Percentiles rank a stretch among this genome's conserved stretches.
These are phyloP conservation scores for Hypothenemus hampei DNA, from an alignment of 1,140 invertebrate species.

Conservation along the genomic window DNA sequence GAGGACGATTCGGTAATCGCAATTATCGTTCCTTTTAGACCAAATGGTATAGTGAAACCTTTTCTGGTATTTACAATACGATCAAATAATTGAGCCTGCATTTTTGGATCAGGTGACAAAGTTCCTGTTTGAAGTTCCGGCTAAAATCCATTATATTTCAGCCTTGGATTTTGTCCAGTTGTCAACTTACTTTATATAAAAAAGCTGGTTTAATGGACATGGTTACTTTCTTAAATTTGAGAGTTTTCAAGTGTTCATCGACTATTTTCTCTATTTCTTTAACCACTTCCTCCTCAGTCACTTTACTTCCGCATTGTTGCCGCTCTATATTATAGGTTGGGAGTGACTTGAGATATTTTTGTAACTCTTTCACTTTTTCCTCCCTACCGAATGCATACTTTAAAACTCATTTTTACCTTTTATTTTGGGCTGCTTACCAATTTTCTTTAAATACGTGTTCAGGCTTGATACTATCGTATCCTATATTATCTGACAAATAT, in stretches of 20 bases:
- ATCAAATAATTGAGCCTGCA: conserved; percentile 69
- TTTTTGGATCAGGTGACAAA: conserved; percentile 59
- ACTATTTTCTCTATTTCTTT: conserved; percentile 56
- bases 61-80: conserved; percentile 73
- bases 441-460: conserved; percentile 34
- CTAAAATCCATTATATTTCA: conserved; percentile 44
- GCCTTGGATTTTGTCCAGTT: too few relatives aligned
- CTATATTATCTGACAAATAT: conserved; percentile 45
- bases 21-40: conserved; percentile 75
- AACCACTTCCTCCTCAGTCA: conserved; percentile 66
- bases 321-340: conserved; percentile 55
- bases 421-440: conserved; percentile 10
- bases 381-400: too few relatives aligned
- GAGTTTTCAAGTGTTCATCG: conserved; percentile 45
- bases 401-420: not conserved
- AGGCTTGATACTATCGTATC: conserved; percentile 59
- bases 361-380: conserved; percentile 55
- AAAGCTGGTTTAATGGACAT: conserved; percentile 77
- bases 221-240: conserved; percentile 53
- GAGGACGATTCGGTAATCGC: conserved; percentile 56
- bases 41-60: conserved; percentile 72
- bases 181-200: conserved; percentile 58
- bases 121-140: conserved; percentile 50
- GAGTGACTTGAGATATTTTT: conserved; percentile 67
- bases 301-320: conserved; percentile 61